Base-by-base conservation (phyloP, 2,797 vertebrate species). In the Urophycis tenuis region DNA sequence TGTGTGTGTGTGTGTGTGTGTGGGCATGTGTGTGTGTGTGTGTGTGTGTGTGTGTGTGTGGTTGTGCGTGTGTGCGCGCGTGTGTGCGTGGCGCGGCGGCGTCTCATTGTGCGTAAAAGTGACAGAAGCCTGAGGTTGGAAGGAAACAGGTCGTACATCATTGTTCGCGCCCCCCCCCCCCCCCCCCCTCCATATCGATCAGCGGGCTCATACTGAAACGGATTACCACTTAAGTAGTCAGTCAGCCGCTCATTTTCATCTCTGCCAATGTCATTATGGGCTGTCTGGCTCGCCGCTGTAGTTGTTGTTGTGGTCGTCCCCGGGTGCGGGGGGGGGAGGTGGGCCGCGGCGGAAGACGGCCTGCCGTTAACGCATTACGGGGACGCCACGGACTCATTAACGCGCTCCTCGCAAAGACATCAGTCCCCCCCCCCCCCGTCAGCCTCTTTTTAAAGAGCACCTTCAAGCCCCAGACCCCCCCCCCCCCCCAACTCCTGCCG, bases 1-100 rank as follows among this genome's bases (percentile, higher is more conserved):
- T 79, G 74, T 73, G 34, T 45, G 60, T 69, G 49, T 72, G 39
- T 34, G 74, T 78, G 60, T 39, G 72, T 78, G 67, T 36, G 19
- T 25, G 5, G 33, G 64, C 19, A 72, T 7, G 49, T 39, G 45
- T 22, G 45, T 49, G 45, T 22, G 45, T 49, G 45, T 49, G 45
- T 49, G 45, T 22, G 45, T 49, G 45, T 49, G 45, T 49, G 45
- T 49, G 45, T 49, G 45, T 22, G 45, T 49, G 45, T 49, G 45
- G 5, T 12, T 49, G 41, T 49, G 41, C 3, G 45, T 49, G 45
- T 49, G 45, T 49, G 45, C 19, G 45, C 3, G 45, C 3, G 45
- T 19, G 45, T 53, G 45, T 49, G 45, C 22, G 45, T 49, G 45
- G 19, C 22, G 39, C 36, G 11, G 14, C 9, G 12, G 39, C 11